A percentile compares a stretch with the other conserved stretches of the same genome.
Conservation (phyloP, 2,113 vertebrate species). For the Murina feae region DNA sequence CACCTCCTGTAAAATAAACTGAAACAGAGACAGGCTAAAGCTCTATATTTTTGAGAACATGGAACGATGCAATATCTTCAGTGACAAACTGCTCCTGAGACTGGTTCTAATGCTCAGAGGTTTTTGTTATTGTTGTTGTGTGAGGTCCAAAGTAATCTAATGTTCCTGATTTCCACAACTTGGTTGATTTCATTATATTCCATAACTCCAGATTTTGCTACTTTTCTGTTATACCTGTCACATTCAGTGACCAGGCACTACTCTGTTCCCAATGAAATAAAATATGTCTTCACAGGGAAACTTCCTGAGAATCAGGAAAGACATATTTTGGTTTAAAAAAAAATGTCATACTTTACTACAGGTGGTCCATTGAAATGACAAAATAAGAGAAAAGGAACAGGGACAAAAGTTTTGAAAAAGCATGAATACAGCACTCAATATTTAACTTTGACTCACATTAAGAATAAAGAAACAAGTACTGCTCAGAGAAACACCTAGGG, state of each 20-base stretch:
- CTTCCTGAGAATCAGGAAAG: slow-evolving; percentile 7
- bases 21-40: slow-evolving; percentile 47
- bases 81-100: neutral
- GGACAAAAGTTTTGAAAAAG: slow-evolving; percentile 35
- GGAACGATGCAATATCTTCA: neutral
- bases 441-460: slow-evolving; percentile 51
- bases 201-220: neutral
- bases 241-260: neutral
- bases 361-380: slow-evolving; percentile 18
- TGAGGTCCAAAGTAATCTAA: neutral
- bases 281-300: neutral
- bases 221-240: neutral
- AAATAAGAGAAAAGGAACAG: slow-evolving; percentile 31
- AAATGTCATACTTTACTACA: neutral
- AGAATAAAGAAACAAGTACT: slow-evolving; percentile 56
- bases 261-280: neutral
- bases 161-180: neutral
- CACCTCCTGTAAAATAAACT: slow-evolving; percentile 90
- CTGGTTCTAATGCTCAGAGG: neutral
- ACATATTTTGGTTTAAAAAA: neutral
- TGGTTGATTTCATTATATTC: neutral
- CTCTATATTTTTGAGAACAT: neutral
- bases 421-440: neutral
- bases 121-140: neutral
- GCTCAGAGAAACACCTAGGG: slow-evolving; percentile 53